These are phyloP conservation scores for Gonioctena quinquepunctata DNA, from an alignment of 1,140 invertebrate species.

Conservation along the genomic window DNA sequence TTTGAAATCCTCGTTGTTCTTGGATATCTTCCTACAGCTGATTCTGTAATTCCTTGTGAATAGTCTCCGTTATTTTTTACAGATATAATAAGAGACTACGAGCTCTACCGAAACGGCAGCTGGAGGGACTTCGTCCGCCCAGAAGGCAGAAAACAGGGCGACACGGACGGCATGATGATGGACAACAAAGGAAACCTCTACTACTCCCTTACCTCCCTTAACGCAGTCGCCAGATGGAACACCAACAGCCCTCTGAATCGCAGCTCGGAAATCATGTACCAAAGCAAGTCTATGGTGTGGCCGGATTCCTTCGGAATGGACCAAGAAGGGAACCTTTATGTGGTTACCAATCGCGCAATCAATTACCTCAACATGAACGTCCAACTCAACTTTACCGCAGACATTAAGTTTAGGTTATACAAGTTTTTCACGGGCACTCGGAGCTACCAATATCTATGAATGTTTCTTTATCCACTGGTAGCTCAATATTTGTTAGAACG, in stretches of 20 bases:
- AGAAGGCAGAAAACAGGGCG: constrained; percentile 65
- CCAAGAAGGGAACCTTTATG: constrained; percentile 65
- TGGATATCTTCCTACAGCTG: too few relatives aligned
- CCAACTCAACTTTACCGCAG: constrained; percentile 25
- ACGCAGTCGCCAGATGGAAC: constrained; percentile 71
- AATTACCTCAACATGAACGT: background rate
- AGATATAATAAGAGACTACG: background rate
- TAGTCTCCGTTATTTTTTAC: background rate
- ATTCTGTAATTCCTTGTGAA: too few relatives aligned
- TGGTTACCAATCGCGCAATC: constrained; percentile 65
- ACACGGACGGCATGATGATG: constrained; percentile 67
- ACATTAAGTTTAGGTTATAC: constrained; percentile 51
- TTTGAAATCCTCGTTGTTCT: too few relatives aligned
- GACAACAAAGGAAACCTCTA: constrained; percentile 68
- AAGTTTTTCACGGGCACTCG: constrained; percentile 57
- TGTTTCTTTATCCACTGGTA: too few relatives aligned
- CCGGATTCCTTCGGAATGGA: constrained; percentile 72
- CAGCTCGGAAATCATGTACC: constrained; percentile 62
- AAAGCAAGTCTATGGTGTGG: constrained; percentile 69
- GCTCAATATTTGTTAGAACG: too few relatives aligned
- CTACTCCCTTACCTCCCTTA: constrained; percentile 66
- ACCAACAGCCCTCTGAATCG: constrained; percentile 54
- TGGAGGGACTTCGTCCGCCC: constrained; percentile 54
- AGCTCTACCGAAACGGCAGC: background rate
- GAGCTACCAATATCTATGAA: constrained; percentile 69